Evolutionary conservation across 2,113 vertebrate genomes (phyloP), one percentile per base, ranked within the genome.

Genomic region (Porphyrio hochstetteri): DNA sequence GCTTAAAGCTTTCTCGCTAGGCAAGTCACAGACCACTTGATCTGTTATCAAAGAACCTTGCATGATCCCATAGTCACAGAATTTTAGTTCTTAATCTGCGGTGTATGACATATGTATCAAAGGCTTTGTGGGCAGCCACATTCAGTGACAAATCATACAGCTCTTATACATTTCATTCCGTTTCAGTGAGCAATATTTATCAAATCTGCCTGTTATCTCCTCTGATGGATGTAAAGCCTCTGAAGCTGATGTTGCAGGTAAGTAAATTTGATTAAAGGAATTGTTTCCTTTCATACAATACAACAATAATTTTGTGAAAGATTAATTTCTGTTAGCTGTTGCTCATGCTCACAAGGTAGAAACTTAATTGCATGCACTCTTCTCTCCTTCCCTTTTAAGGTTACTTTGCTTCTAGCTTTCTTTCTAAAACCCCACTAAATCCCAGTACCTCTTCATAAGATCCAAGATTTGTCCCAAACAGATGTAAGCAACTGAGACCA

Each of bases 41-140:
- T 90, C 64, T 57, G 36, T 92, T 93, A 95, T 95, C 84, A 90
- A 89, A 96, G 90, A 90, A 70, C 33, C 77, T 83, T 89, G 61
- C 44, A 52, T 84, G 92, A 96, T 74, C 91, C 85, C 84, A 59
- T 60, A 88, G 97, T 86, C 31, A 2, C 82, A 93, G 92, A 96
- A 97, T 86, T 50, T 84, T 86, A 91, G 50, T 82, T 95, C 92
- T 95, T 94, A 93, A 97, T 96, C 77, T 95, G 67, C 67, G 27
- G n/a, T 59, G 36, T 84, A 63, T 92, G 86, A 92, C 46, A 92
- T 44, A 82, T 2, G 11, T 61, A 95, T 83, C 46, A 86, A 94
- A 96, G 86, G 53, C 88, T 89, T 94, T 89, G 92, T 57, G 67
- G 44, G 70, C 57, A 96, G 69, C 90, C 92, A 93, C 87, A 95